Evolutionary conservation across 2,888 invertebrate genomes (phyloP).

Genomic region (Vanessa cardui): DNA sequence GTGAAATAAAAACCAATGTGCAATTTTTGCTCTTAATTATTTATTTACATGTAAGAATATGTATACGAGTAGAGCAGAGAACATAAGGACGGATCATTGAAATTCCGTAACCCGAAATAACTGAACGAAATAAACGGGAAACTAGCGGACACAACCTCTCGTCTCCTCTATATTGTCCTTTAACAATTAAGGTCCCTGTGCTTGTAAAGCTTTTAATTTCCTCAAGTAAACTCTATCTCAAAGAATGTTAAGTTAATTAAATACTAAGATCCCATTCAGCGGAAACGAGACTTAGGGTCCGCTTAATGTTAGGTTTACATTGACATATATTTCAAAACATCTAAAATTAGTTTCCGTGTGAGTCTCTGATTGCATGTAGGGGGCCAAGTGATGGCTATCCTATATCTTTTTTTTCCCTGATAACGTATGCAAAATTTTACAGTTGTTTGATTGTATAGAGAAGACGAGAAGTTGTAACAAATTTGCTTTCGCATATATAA

Average conservation of each 20-base stretch:
- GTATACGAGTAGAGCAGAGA: neutral
- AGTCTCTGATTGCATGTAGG: neutral
- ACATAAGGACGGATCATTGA: neutral
- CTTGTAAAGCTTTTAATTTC: conserved; percentile 8
- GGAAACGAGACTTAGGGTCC: neutral
- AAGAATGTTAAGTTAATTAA: conserved; percentile 11
- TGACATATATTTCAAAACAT: too few relatives aligned
- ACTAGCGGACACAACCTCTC: neutral
- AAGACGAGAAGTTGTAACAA: too few relatives aligned
- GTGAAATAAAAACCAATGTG: neutral
- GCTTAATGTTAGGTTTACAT: neutral
- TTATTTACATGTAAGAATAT: neutral
- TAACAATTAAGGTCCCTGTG: conserved; percentile 3
- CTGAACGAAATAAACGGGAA: neutral
- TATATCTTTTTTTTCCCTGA: too few relatives aligned
- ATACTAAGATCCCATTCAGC: conserved; percentile 1
- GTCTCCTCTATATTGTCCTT: neutral
- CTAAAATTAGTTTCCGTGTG: too few relatives aligned
- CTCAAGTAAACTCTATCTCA: neutral
- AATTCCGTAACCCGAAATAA: conserved; percentile 6
- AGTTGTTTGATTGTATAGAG: too few relatives aligned
- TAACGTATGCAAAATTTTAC: too few relatives aligned
- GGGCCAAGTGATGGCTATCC: too few relatives aligned
- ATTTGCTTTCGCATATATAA: too few relatives aligned
- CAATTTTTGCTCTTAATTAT: neutral